phyloP scores from a whole-genome alignment of 2,113 vertebrate genomes.

The human region GRCh38 chr7:27455001-27455500 shows the following conservation, averaged over 20 bases:
- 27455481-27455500: not conserved
- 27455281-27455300: not conserved
- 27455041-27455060: not conserved
- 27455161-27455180: not conserved
- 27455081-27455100: not conserved
- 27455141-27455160: not conserved
- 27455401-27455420: not conserved
- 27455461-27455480: not conserved
- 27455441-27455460: not conserved
- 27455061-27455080: not conserved
- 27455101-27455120: not conserved
- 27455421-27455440: not conserved
- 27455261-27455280: not conserved
- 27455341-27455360: not conserved
- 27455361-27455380: not conserved
- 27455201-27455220: not conserved
- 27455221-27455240: not conserved
- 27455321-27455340: not conserved
- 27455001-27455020: not conserved
- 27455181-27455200: not conserved
- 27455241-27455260: not conserved
- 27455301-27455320: not conserved
- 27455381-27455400: not conserved
- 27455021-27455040: conserved; percentile 14
- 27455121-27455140: not conserved